Evolutionary conservation across 2,888 invertebrate genomes (phyloP).

Genomic region (Sylvicola fuscatus): DNA sequence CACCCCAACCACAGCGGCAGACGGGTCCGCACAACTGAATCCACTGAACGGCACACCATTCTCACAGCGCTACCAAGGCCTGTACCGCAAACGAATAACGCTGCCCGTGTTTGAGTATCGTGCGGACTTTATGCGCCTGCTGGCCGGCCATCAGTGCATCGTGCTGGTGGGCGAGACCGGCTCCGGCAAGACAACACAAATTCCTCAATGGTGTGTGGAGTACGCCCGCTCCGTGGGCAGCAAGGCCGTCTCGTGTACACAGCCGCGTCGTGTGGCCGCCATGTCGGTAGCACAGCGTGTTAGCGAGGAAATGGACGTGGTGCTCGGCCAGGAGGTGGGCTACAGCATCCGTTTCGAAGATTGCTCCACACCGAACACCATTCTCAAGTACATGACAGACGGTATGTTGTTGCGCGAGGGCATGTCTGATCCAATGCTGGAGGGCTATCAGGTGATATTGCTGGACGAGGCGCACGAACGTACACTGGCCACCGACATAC

Average conservation of each 20-base stretch:
- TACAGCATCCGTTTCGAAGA: conserved; percentile 98
- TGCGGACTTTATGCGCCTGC: conserved; percentile 81
- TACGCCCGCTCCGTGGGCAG: conserved; percentile 41
- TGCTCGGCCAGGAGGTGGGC: conserved; percentile 77
- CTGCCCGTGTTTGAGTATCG: conserved; percentile 98
- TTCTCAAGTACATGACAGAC: conserved; percentile 97
- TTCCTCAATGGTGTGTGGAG: conserved; percentile 89
- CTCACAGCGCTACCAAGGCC: conserved; percentile 73
- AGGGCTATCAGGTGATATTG: conserved; percentile 85
- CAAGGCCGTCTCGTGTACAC: conserved; percentile 87
- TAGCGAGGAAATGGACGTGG: conserved; percentile 98
- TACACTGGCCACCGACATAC: conserved; percentile 91
- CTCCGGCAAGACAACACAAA: conserved; percentile 99
- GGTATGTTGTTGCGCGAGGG: conserved; percentile 99
- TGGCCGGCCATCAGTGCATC: conserved; percentile 85
- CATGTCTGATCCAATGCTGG: conserved; percentile 97
- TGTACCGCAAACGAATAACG: conserved; percentile 70
- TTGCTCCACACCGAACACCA: conserved; percentile 83
- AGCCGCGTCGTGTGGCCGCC: conserved; percentile 92
- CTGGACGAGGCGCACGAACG: conserved; percentile 99
- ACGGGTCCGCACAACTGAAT: conserved; percentile 32
- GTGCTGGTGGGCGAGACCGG: conserved; percentile 98
- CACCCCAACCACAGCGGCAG: conserved; percentile 21
- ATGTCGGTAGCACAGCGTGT: conserved; percentile 99
- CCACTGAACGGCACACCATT: conserved; percentile 65